phyloP scores from a whole-genome alignment of 2,797 vertebrate species.

The Cyclopterus lumpus region DNA sequence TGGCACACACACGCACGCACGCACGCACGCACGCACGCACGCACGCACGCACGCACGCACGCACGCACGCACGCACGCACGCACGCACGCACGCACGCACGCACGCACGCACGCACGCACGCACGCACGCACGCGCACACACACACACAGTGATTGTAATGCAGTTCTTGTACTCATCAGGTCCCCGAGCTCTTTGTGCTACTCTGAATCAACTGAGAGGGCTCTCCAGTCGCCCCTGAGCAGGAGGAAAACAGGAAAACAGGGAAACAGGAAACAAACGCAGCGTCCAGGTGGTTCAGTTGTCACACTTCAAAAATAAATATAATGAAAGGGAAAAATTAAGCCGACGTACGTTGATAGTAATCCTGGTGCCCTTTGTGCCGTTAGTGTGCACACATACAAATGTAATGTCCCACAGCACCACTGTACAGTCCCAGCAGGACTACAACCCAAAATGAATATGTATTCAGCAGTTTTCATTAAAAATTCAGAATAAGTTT shows the following conservation, averaged over 20 bases:
- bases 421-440: neutral
- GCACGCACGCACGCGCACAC: neutral
- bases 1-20: constrained; percentile 2
- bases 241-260: constrained; percentile 66
- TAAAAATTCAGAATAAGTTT: neutral
- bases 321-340: constrained; percentile 8
- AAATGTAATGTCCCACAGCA: neutral
- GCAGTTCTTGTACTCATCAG: constrained; percentile 72
- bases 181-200: constrained; percentile 66
- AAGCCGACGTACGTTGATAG: neutral
- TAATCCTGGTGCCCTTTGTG: neutral
- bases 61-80: no score
- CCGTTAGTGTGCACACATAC: neutral
- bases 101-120: neutral
- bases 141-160: constrained; percentile 62
- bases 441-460: neutral
- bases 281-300: constrained; percentile 54
- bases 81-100: neutral
- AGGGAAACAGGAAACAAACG: constrained; percentile 68
- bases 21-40: neutral
- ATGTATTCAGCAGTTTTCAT: neutral
- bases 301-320: constrained; percentile 32
- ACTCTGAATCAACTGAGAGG: constrained; percentile 64
- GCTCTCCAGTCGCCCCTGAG: constrained; percentile 67
- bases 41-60: no score